Evolutionary conservation across 2,113 vertebrate genomes (phyloP).

Genomic region (Furnarius figulus): DNA sequence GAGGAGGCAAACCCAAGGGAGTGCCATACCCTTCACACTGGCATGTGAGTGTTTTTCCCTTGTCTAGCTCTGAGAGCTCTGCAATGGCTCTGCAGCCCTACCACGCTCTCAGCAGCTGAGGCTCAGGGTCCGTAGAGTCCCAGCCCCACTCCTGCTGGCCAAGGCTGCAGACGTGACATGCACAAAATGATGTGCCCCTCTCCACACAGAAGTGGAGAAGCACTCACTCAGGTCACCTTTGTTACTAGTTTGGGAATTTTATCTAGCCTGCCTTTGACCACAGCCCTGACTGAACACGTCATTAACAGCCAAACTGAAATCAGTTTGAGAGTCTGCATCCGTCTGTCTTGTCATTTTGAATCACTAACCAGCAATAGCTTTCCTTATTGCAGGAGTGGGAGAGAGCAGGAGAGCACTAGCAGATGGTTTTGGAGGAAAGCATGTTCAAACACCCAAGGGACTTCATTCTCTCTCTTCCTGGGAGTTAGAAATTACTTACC

Average conservation of each 20-base stretch:
- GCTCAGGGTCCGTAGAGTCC: not conserved
- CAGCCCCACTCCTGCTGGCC: not conserved
- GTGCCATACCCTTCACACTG: not conserved
- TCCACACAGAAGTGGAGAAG: not conserved
- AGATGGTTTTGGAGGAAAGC: conserved; percentile 12
- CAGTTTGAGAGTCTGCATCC: not conserved
- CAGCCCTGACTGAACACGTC: not conserved
- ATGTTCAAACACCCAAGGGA: not conserved
- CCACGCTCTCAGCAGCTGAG: not conserved
- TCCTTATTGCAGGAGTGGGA: not conserved
- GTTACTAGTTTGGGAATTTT: not conserved
- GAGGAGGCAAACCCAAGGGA: not conserved
- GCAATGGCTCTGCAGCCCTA: not conserved
- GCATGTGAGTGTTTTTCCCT: not conserved
- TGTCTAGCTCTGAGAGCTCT: not conserved
- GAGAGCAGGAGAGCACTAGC: not conserved
- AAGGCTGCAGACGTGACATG: not conserved
- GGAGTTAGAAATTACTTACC: conserved; percentile 4
- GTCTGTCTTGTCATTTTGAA: not conserved
- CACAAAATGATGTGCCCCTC: not conserved
- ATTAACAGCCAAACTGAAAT: not conserved
- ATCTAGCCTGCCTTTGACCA: not conserved
- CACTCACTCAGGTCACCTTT: not conserved
- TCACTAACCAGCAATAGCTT: not conserved
- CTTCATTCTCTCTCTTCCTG: not conserved